Evolutionary conservation across 2,113 vertebrate genomes (phyloP), one percentile per base, ranked within the genome.

Genomic region (Notarius lentiginosus): DNA sequence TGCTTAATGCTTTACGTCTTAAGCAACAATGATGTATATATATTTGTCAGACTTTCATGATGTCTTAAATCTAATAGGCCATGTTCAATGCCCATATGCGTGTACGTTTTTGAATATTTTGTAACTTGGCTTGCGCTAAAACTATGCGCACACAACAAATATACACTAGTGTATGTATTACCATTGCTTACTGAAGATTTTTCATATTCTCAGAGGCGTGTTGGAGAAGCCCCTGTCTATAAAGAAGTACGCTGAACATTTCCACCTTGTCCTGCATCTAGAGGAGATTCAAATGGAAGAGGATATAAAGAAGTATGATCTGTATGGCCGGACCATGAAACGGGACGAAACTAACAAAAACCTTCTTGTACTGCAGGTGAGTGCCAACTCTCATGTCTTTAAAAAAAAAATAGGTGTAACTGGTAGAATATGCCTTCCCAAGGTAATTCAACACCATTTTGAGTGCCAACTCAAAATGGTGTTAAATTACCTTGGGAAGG

Each of bases 231-330:
- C 92, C 0, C 90, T 98, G 61, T 88, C 91, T 22, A 91, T 95
- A 89, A 92, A 83, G 72, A 97, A 95, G 89, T 99, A 99, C 30
- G 7, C 83, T 0, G 18, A 89, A 85, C 95, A 95, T 75, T 95
- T 98, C 89, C 93, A 94, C 70, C 94, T 96, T 72, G 94, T 99
- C 86, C 94, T 99, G 41, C 93, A 99, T 92, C 92, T 99, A 87
- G 97, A 99, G 86, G 98, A 99, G 92, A 94, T 97, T 79, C 97
- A 98, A 93, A 97, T 97, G 97, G 97, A 97, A 86, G 94, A 92
- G 75, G 97, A 98, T 88, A 97, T 98, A 91, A 92, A 93, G 22
- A 96, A 94, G 88, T 99, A 97, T 0, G 95, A 97, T 94, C 92
- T 97, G 92, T 87, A 88, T 58, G 88, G 92, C 0, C 93, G 95